Percentiles rank a stretch among this genome's conserved stretches.
Conservation (phyloP, 2,888 invertebrate genomes). For the Nymphalis urticae region DNA sequence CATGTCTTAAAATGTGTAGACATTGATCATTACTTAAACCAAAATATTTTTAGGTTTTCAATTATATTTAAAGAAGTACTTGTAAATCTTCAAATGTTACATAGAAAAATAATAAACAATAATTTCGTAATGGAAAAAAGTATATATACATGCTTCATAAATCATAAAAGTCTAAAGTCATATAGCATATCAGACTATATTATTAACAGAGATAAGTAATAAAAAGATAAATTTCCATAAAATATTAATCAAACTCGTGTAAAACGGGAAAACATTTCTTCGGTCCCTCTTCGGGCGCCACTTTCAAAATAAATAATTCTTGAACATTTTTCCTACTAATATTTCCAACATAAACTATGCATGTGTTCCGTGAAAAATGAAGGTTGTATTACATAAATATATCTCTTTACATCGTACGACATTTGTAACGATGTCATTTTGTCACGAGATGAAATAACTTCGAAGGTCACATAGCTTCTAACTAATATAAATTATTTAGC, state of each 20-base stretch:
- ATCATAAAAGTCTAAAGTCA: too few relatives aligned
- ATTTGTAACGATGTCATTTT: constrained; percentile 26
- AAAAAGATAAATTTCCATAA: constrained; percentile 1
- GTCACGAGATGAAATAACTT: constrained; percentile 22
- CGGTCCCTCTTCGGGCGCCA: constrained; percentile 28
- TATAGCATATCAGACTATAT: too few relatives aligned
- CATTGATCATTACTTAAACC: too few relatives aligned
- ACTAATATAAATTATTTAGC: constrained; percentile 2
- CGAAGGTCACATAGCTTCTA: constrained; percentile 13
- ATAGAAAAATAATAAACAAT: too few relatives aligned
- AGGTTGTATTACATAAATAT: constrained; percentile 50
- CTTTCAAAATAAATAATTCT: constrained; percentile 55
- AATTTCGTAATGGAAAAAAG: too few relatives aligned
- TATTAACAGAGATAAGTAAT: neutral
- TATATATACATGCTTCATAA: too few relatives aligned
- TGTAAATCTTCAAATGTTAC: too few relatives aligned
- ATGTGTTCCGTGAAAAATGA: constrained; percentile 70
- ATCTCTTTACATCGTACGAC: constrained; percentile 45
- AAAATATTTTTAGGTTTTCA: too few relatives aligned
- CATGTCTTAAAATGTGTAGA: too few relatives aligned
- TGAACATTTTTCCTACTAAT: constrained; percentile 68
- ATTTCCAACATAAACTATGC: constrained; percentile 72
- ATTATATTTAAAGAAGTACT: too few relatives aligned
- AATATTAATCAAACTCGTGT: constrained; percentile 30
- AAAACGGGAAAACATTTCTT: constrained; percentile 21